A percentile compares a stretch with the other conserved stretches of the same genome.
phyloP scores from a whole-genome alignment of 2,797 vertebrate genomes.

The Anabacerthia variegaticeps region DNA sequence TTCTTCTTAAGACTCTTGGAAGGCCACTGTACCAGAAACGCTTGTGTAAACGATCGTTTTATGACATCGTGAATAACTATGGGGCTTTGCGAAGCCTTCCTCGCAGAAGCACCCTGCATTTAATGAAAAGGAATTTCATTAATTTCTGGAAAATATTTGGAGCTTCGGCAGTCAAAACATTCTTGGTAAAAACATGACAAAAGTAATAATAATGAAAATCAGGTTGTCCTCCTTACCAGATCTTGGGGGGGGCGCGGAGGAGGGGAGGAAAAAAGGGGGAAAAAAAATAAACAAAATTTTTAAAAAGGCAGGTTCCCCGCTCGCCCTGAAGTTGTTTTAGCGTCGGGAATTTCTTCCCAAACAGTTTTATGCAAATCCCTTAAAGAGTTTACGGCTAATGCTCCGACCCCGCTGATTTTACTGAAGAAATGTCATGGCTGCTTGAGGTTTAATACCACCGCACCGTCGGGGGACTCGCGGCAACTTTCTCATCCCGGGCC shows the following conservation, averaged over 20 bases:
- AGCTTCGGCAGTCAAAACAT: background rate
- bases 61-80: background rate
- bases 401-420: conserved; percentile 10
- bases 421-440: conserved; percentile 18
- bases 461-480: background rate
- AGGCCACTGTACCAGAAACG: background rate
- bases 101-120: background rate
- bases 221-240: background rate
- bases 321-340: background rate
- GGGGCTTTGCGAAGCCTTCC: background rate
- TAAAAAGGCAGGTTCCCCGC: rapidly evolving
- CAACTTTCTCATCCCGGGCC: conserved; percentile 5
- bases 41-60: background rate
- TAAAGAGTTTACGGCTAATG: conserved; percentile 34
- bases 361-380: conserved; percentile 37
- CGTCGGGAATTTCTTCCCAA: background rate
- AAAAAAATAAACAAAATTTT: rapidly evolving
- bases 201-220: background rate
- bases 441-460: background rate
- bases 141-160: background rate
- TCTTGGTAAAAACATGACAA: background rate
- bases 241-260: rapidly evolving
- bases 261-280: too few relatives aligned
- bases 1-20: background rate
- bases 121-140: background rate